phyloP scores from a whole-genome alignment of 64 coral and sea anemone species.

The Porites australiensis region DNA sequence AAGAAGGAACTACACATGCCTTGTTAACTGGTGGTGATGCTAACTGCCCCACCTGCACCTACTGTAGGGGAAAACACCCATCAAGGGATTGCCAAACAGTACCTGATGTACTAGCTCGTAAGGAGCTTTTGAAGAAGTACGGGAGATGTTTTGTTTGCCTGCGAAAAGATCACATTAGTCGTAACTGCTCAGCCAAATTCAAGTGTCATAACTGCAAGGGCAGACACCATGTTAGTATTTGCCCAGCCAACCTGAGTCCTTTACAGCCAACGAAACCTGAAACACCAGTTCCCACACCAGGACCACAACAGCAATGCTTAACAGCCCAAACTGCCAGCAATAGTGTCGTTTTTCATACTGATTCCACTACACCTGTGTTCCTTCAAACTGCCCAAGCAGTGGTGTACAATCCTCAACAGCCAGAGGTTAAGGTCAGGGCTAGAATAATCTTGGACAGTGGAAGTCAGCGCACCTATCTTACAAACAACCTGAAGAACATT shows the following conservation, averaged over 20 bases:
- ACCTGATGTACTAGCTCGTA: background rate
- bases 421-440: background rate
- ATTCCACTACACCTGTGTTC: background rate
- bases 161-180: background rate
- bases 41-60: background rate
- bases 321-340: no score
- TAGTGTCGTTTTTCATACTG: no score
- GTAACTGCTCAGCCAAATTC: no score
- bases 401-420: slow-evolving; percentile 3
- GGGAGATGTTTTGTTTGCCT: slow-evolving; percentile 50
- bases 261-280: no score
- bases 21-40: background rate
- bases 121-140: background rate
- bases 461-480: slow-evolving; percentile 16
- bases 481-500: slow-evolving; percentile 1
- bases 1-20: background rate
- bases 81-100: background rate
- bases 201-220: no score
- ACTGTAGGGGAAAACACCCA: background rate
- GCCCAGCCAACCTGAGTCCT: no score
- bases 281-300: no score
- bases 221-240: no score
- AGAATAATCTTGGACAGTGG: slow-evolving; percentile 28
- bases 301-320: no score
- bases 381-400: background rate